A percentile compares a stretch with the other conserved stretches of the same genome.
Evolutionary conservation across 1,140 invertebrate genomes (phyloP).

Genomic region (Nymphalis io): DNA sequence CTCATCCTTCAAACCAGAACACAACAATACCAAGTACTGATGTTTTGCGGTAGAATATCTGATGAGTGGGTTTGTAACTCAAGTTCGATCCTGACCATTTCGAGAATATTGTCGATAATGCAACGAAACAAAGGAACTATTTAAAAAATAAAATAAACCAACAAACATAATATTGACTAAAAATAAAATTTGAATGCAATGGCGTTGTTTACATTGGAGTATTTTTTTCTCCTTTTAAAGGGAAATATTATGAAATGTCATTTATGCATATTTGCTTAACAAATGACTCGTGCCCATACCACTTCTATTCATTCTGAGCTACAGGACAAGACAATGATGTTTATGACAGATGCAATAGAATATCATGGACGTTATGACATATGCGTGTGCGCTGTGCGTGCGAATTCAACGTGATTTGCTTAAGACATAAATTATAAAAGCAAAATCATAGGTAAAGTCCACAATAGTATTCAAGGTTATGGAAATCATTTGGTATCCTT

Average conservation of each 20-base stretch:
- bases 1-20: too few species aligned
- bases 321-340: constrained; percentile 43
- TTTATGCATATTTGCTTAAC: constrained; percentile 5
- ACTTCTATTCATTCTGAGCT: constrained; percentile 9
- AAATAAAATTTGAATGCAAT: background rate
- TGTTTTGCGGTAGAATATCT: too few species aligned
- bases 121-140: too few species aligned
- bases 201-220: background rate
- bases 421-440: constrained; percentile 38
- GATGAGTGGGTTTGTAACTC: too few species aligned
- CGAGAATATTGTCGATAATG: too few species aligned
- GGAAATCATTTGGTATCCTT: background rate
- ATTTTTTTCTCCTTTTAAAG: background rate
- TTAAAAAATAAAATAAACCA: too few species aligned
- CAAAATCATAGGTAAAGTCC: constrained; percentile 19
- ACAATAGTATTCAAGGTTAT: constrained; percentile 12
- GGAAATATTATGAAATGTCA: background rate
- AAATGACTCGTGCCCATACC: background rate
- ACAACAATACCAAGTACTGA: too few species aligned
- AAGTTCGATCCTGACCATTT: too few species aligned
- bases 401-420: constrained; percentile 36
- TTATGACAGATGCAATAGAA: constrained; percentile 52
- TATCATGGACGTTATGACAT: constrained; percentile 51
- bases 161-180: too few species aligned
- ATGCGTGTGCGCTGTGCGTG: constrained; percentile 39